Conservation (phyloP, 1,140 invertebrate species). For the Oreohelix idahoensis region DNA sequence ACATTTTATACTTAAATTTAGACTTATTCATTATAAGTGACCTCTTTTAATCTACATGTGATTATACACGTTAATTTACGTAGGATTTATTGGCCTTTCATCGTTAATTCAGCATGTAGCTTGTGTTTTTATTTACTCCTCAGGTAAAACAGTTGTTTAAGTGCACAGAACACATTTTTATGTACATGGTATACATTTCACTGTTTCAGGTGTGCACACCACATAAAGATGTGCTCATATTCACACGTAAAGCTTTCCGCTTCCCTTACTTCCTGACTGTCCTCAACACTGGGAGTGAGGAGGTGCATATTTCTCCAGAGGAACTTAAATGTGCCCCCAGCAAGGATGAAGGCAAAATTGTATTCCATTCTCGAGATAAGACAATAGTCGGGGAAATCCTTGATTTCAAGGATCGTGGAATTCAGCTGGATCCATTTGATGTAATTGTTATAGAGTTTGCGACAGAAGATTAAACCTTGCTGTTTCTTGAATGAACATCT, state of each 20-base stretch:
- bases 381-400: background rate
- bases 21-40: too few relatives aligned
- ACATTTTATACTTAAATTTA: too few relatives aligned
- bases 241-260: conserved; percentile 64
- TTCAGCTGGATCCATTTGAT: background rate
- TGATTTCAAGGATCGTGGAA: background rate
- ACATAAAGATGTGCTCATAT: conserved; percentile 58
- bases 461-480: background rate
- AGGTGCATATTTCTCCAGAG: conserved; percentile 19
- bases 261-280: conserved; percentile 65
- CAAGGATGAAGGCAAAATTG: conserved; percentile 45
- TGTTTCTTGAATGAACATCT: background rate
- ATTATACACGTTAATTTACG: too few relatives aligned
- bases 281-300: conserved; percentile 59
- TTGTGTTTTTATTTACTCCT: too few relatives aligned
- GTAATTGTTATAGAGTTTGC: conserved; percentile 7
- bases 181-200: background rate
- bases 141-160: too few relatives aligned
- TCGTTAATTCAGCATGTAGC: too few relatives aligned
- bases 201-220: conserved; percentile 43
- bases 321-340: conserved; percentile 38
- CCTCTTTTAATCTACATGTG: too few relatives aligned
- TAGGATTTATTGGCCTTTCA: too few relatives aligned
- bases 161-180: too few relatives aligned
- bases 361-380: conserved; percentile 52